Base-by-base conservation (phyloP, 2,888 invertebrate species). In the Gisinianus flammeolus region DNA sequence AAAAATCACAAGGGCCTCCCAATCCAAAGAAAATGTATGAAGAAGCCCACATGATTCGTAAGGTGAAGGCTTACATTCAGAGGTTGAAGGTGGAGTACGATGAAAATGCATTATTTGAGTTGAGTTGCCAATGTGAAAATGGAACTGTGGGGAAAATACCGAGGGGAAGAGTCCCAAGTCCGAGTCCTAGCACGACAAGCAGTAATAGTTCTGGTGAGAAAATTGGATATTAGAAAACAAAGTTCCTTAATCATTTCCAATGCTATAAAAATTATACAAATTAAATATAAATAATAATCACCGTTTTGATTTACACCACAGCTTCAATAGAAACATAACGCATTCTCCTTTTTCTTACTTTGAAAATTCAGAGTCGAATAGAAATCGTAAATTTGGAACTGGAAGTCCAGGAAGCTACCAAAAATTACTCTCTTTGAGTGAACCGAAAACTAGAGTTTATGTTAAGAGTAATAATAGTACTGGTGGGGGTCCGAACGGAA, bases 1-100 rank as follows among this genome's bases (percentile, higher is more conserved):
- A 96, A 88, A 94, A 96, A 87, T 80, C 79, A 58, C 79, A 81
- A 72, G 79, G 77, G 10, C 79, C 78, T 1, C 95, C 95, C 0
- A 97, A 98, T 88, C 95, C 96, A 73, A 97, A 97, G 88, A 97
- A 97, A 88, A 97, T 98, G 97, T 98, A 96, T 87, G 98, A 98
- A 88, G 97, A 98, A 89, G 89, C 89, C 81, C 81, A 84, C 54
- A 84, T 84, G 84, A 81, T 84, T 56, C 79, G 84, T 44, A 83
- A 83, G 77, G 83, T 84, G 33, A 84, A 83, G 56, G 94, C 98
- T 2, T 99, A 99, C 88, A 90, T 99, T 79, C 93, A 93, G 83
- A 93, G 95, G 85, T 92, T 98, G 90, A 93, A 95, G 85, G 94
- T 96, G 6, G 94, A 95, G 85, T 94, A 93, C 16, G 96, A 98